Evolutionary conservation across 2,113 vertebrate genomes (phyloP).

Genomic region (cat (Felis catus)): F.catus_Fca126_mat1.0 CM031426.1:46134501-46135000

Average conservation of each 20-base stretch:
- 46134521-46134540: background rate
- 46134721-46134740: background rate
- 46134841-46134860: conserved; percentile 82
- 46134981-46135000: conserved; percentile 77
- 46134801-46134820: conserved; percentile 77
- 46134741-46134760: background rate
- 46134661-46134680: conserved; percentile 61
- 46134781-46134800: conserved; percentile 78
- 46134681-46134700: background rate
- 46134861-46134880: conserved; percentile 83
- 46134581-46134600: background rate
- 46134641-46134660: conserved; percentile 20
- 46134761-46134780: conserved; percentile 59
- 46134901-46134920: conserved; percentile 80
- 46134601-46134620: background rate
- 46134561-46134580: conserved; percentile 6
- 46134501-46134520: background rate
- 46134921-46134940: conserved; percentile 76
- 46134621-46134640: conserved; percentile 58
- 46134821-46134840: conserved; percentile 82
- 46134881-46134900: conserved; percentile 80
- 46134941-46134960: conserved; percentile 71
- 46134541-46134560: background rate
- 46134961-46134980: conserved; percentile 68
- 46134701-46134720: conserved; percentile 39